Base-by-base conservation (phyloP, 2,113 vertebrate genomes). In the Cricetomys ansorgei region DNA sequence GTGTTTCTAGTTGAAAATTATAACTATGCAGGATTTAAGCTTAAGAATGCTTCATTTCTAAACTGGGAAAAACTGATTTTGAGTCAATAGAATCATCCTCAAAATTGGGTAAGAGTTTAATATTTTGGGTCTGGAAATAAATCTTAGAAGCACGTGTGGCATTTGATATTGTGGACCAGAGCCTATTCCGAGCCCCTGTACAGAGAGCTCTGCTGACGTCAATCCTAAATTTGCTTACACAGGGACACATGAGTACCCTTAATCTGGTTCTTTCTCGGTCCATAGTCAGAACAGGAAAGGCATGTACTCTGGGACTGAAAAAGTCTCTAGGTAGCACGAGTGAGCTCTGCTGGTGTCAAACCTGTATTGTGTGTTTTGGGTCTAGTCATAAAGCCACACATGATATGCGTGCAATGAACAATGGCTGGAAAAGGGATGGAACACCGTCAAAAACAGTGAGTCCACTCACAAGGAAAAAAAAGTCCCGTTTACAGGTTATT, bases 61-160 rank as follows among this genome's bases (percentile, higher is more conserved):
- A 97, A 96, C 73, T 95, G 93, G 83, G 92, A 96, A 94, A 97
- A 96, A 96, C 84, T 97, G 83, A 92, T 95, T 96, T 96, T 70
- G 67, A 88, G 72, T 93, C 94, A 93, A 96, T 55, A 96, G 83
- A 94, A 69, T 81, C 31, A 89, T 75, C 55, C 94, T 75, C 5
- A 80, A 96, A 98, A 97, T 3, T 94, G n/a, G 25, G 91, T 96
- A 43, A 77, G 92, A 91, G 31, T 89, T 96, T 79, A 94, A 67
- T 96, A 97, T 92, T 86, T 45, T 45, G 12, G 29, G 50, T 45
- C 96, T 12, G 17, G 94, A 75, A 87, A 76, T 83, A 94, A 2
- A 19, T 69, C 97, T 97, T 97, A 91, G 91, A 80, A 48, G 92
- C 34, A 64, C 34, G n/a, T 77, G 69, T 48, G 55, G 25, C 67